Evolutionary conservation across 2,797 vertebrate genomes (phyloP).

Genomic region (Mormyrus hasselquistii): DNA sequence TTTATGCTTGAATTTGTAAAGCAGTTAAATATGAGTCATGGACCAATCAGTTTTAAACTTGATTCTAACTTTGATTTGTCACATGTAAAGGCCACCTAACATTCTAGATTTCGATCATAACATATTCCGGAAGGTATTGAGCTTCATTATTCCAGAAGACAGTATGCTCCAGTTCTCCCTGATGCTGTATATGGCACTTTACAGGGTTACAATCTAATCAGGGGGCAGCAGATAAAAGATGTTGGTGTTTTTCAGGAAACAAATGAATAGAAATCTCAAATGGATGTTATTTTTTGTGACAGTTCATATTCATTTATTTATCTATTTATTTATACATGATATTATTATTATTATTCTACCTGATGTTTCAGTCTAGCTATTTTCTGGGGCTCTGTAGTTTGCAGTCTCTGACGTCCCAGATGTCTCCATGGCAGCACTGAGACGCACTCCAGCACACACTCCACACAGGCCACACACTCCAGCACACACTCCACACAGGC

Average conservation of each 20-base stretch:
- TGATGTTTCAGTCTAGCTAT: no score
- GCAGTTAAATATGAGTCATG: background rate
- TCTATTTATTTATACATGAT: no score
- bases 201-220: background rate
- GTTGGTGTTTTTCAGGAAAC: background rate
- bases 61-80: background rate
- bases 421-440: background rate
- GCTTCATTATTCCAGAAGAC: background rate
- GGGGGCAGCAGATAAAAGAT: background rate
- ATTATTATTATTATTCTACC: no score
- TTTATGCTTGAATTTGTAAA: background rate
- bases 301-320: background rate
- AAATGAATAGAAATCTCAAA: no score
- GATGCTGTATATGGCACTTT: background rate
- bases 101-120: background rate
- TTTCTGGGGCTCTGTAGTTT: no score
- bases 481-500: no score
- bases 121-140: background rate
- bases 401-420: no score
- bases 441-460: background rate
- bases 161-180: background rate
- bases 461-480: background rate
- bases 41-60: background rate
- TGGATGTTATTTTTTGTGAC: background rate
- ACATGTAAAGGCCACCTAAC: background rate